Evolutionary conservation across 37 sponge, comb jelly and placozoan species (phyloP), one percentile per base, ranked within the genome.

Genomic region (Lycopodina hypogea): DNA sequence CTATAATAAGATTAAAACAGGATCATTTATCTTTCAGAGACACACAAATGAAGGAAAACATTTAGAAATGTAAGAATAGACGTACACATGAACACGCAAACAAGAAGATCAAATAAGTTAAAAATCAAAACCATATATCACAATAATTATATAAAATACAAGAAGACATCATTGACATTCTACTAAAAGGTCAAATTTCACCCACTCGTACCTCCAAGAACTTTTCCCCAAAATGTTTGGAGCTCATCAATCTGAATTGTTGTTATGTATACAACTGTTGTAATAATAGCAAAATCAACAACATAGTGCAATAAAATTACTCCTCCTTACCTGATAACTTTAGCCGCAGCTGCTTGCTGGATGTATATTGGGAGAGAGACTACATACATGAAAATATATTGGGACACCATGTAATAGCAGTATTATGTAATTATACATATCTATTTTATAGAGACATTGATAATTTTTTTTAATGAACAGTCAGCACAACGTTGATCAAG

Each of bases 311-410:
- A 50, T 12, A 38, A 29, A 68, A 9, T 68, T 15, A n/a, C n/a
- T n/a, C n/a, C n/a, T 0, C 45, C 62, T 83, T 42, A 70, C 86
- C 88, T 36, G 2, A 93, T 80, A 19, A 82, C 84, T 57, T 78
- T 84, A 38, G 88, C 76, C 37, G 87, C 92, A 1, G 81, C 92
- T 12, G 93, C 93, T 70, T 93, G 93, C 62, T 93, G 93, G 35
- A 93, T 48, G 60, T 84, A 71, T 3, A 86, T 70, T 55, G 93
- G 88, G 2, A 90, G 56, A 38, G 93, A 83, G 60, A 79, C 93
- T 93, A 51, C 19, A 53, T n/a, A 45, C 38, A 42, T 3, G 37
- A 18, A 7, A 67, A 14, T 18, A 12, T 30, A 17, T 6, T 18
- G 21, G 68, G n/a, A n/a, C n/a, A n/a, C n/a, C n/a, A 32, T 67